Conservation (phyloP, 2,797 vertebrate species). For the Sebastolobus altivelis region DNA sequence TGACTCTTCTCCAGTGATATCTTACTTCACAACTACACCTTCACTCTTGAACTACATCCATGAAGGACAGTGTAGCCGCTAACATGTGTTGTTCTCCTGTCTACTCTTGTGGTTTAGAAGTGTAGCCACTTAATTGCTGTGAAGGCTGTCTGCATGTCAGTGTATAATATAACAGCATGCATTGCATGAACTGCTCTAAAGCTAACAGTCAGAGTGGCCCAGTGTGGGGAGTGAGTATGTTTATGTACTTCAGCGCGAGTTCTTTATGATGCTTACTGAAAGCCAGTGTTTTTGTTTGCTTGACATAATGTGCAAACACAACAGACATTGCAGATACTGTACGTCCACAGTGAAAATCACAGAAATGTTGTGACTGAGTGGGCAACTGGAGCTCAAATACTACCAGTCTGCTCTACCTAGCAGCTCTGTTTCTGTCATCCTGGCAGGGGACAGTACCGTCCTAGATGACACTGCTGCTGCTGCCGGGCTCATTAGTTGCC, state of each 20-base stretch:
- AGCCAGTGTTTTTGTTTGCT: neutral
- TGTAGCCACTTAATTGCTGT: neutral
- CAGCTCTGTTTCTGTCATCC: neutral
- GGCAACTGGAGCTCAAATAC: neutral
- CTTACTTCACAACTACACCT: neutral
- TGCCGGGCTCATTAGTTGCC: neutral
- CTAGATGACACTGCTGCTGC: neutral
- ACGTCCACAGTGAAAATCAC: neutral
- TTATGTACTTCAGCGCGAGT: neutral
- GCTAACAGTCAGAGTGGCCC: neutral
- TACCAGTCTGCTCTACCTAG: neutral
- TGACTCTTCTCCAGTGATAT: neutral
- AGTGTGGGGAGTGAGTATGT: neutral
- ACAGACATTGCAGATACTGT: neutral
- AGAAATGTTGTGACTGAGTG: neutral
- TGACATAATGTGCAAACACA: conserved; percentile 8
- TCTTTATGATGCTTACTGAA: neutral
- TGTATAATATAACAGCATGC: neutral
- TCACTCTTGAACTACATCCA: neutral
- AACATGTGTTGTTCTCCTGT: neutral
- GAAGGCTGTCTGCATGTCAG: neutral
- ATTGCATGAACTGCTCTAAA: neutral
- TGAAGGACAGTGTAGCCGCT: neutral
- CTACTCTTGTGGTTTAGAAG: neutral
- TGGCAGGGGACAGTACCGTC: neutral